These are phyloP conservation scores for Lipotes vexillifer DNA, from an alignment of 2,113 vertebrate genomes.

Conservation along the genomic window DNA sequence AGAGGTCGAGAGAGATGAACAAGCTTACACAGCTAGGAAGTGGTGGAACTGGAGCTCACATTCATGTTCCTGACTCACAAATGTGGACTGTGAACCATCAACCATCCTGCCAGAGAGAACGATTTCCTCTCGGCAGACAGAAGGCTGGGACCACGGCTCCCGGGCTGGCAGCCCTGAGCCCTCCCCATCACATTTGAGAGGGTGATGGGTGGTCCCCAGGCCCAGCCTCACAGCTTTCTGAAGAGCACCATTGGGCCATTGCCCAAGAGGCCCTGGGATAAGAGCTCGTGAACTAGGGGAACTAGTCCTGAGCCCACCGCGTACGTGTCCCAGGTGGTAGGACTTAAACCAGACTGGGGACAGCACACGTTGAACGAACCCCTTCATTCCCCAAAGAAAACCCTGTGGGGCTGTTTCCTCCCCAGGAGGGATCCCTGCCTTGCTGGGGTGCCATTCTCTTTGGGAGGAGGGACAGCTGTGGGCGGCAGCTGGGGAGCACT, in stretches of 20 bases:
- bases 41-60: neutral
- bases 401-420: neutral
- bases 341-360: neutral
- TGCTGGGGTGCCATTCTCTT: neutral
- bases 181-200: neutral
- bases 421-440: neutral
- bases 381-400: neutral
- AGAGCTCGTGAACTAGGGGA: neutral
- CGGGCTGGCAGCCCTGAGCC: accelerated
- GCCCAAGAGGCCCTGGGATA: neutral
- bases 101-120: neutral
- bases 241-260: neutral
- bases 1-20: neutral
- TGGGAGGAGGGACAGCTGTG: neutral
- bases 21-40: neutral
- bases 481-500: neutral
- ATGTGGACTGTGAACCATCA: neutral
- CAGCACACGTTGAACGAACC: neutral
- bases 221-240: neutral
- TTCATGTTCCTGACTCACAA: neutral
- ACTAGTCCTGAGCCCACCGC: neutral
- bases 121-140: neutral
- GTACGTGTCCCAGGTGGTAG: neutral
- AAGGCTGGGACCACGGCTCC: neutral
- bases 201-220: neutral